Evolutionary conservation across 2,888 invertebrate genomes (phyloP).

Genomic region (Eristalis tenax): DNA sequence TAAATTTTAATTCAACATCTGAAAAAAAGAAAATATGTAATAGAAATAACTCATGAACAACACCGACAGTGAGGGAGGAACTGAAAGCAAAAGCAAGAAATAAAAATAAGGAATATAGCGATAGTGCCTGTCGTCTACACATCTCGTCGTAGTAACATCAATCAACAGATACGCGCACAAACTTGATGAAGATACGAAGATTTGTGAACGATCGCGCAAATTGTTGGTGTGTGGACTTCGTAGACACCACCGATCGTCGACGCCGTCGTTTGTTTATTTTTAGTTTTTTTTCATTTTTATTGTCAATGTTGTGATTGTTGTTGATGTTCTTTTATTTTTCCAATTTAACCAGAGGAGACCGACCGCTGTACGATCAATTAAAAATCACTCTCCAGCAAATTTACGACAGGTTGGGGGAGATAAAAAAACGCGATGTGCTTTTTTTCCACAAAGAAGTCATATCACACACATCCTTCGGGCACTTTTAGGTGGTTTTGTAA

Average conservation of each 20-base stretch:
- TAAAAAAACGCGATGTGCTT: constrained; percentile 9
- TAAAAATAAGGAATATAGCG: not conserved
- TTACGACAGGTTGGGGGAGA: constrained; percentile 27
- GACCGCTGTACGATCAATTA: constrained; percentile 49
- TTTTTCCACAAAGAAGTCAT: not conserved
- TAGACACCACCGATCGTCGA: not conserved
- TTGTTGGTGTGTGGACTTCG: constrained; percentile 27
- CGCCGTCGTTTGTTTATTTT: not conserved
- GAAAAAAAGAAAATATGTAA: not conserved
- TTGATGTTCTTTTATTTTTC: constrained; percentile 4
- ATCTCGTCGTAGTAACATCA: not conserved
- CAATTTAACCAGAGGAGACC: not conserved
- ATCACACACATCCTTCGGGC: constrained; percentile 9
- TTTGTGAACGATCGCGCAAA: constrained; percentile 41
- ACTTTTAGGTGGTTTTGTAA: not conserved
- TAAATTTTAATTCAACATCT: not conserved
- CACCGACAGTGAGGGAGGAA: too few species aligned
- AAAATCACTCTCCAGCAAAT: constrained; percentile 57
- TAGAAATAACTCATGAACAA: not conserved
- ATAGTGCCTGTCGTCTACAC: not conserved
- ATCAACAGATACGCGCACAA: not conserved
- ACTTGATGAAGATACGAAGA: constrained; percentile 6
- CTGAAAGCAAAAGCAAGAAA: too few species aligned
- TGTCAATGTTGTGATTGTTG: constrained; percentile 4
- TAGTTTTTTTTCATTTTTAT: not conserved